Evolutionary conservation across 2,888 invertebrate genomes (phyloP).

Genomic region (Apamea crenata): DNA sequence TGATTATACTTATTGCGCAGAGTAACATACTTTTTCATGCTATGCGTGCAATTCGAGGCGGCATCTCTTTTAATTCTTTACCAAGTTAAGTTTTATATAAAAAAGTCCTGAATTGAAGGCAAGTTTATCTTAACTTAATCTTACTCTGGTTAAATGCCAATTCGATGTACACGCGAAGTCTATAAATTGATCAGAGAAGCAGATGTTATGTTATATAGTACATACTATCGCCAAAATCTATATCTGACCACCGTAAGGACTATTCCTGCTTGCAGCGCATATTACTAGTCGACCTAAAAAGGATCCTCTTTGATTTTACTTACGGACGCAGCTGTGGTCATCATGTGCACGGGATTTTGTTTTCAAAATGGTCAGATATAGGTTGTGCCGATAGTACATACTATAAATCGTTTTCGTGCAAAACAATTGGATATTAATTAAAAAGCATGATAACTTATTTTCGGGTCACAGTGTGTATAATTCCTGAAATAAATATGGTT

Average conservation of each 20-base stretch:
- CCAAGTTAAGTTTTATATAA: neutral
- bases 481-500: conserved; percentile 53
- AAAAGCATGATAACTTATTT: conserved; percentile 14
- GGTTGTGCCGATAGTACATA: neutral
- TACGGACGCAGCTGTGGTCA: too few species aligned
- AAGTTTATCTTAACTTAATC: too few species aligned
- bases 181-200: neutral
- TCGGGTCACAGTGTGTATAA: conserved; percentile 68
- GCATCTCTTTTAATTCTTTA: neutral
- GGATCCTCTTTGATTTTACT: too few species aligned
- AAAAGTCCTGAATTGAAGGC: too few species aligned
- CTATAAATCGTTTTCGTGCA: neutral
- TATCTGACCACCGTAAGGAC: too few species aligned
- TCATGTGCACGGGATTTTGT: too few species aligned
- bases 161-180: neutral
- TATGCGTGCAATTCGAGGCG: neutral
- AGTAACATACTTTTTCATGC: neutral
- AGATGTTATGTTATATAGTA: neutral
- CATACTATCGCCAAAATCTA: too few species aligned
- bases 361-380: too few species aligned
- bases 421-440: neutral
- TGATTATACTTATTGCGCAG: neutral
- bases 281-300: too few species aligned
- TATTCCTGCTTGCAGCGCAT: too few species aligned
- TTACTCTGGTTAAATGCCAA: neutral